Evolutionary conservation across 2,113 vertebrate genomes (phyloP).

Genomic region (Syrrhaptes paradoxus): DNA sequence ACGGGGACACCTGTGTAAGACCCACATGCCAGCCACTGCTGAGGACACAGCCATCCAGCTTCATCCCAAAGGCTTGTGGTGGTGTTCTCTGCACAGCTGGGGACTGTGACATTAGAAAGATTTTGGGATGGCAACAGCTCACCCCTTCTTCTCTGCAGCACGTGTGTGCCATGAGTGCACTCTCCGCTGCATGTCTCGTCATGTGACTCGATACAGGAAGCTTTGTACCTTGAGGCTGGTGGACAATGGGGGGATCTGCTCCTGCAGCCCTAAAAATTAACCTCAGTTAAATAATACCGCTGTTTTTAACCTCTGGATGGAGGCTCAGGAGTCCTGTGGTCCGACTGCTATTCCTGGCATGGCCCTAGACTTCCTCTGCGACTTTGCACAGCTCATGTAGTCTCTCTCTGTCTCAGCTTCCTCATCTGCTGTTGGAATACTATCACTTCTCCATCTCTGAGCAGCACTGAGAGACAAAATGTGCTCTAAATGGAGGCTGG

Average conservation of each 20-base stretch:
- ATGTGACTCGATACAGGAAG: not conserved
- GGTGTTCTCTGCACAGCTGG: not conserved
- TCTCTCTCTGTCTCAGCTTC: not conserved
- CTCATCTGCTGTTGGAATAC: not conserved
- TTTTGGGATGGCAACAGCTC: not conserved
- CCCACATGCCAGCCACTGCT: not conserved
- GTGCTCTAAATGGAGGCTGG: not conserved
- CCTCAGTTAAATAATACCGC: not conserved
- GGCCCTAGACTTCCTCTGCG: not conserved
- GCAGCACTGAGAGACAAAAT: not conserved
- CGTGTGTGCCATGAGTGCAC: not conserved
- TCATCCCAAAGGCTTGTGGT: not conserved
- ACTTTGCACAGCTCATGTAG: not conserved
- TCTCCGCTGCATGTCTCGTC: not conserved
- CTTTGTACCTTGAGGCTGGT: not conserved
- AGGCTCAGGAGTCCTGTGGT: not conserved
- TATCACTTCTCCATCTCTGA: not conserved
- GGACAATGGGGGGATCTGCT: not conserved
- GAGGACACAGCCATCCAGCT: not conserved
- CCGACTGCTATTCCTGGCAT: not conserved
- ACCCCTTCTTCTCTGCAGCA: not conserved
- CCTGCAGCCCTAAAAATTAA: not conserved
- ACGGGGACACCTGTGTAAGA: not conserved
- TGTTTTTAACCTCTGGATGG: not conserved
- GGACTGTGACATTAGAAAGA: not conserved